Base-by-base conservation (phyloP, 1,140 invertebrate genomes). In the Meloidogyne floridensis region DNA sequence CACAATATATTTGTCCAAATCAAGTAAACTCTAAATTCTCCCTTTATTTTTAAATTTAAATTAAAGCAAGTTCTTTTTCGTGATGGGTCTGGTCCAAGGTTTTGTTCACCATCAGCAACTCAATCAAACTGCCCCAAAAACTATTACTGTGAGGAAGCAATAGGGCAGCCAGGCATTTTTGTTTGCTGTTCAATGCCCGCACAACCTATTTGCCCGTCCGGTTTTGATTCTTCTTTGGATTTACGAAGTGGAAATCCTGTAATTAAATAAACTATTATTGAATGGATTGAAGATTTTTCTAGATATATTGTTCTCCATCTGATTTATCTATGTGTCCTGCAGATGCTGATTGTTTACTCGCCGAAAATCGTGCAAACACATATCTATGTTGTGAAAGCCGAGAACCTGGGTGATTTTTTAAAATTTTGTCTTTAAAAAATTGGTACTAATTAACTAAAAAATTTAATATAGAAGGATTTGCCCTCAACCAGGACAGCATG, bases 161-260 rank as follows among this genome's bases (percentile, higher is more conserved):
- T 89, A 8, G 83, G 83, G 18, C 79, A 84, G 11, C 65, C 82
- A n/a, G 73, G 74, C 2, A 53, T 87, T 11, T 87, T 79, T 18
- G 59, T 89, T 47, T 87, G 86, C 72, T 87, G 86, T 78, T 87
- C 86, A 7, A 81, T 73, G 9, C 82, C 87, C 15, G 70, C 82
- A 9, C 15, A 71, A 7, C 69, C 86, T 9, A 82, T 79, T 69
- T 87, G 86, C 65, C 86, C 86, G 9, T 15, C 76, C 32, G 85
- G 82, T 59, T 87, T 73, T 53, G 43, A 84, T 4, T 72, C 85
- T 15, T 72, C 79, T 15, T n/a, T 84, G 11, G 82, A 87, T 59
- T 65, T 81, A 47, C 54, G 74, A 72, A 72, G 20, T 32, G 82
- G 83, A 54, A 87, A 82, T 76, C 59, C 77, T 10, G 85, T 87